phyloP scores from a whole-genome alignment of 2,888 invertebrate species.

The Clanis bilineata region DNA sequence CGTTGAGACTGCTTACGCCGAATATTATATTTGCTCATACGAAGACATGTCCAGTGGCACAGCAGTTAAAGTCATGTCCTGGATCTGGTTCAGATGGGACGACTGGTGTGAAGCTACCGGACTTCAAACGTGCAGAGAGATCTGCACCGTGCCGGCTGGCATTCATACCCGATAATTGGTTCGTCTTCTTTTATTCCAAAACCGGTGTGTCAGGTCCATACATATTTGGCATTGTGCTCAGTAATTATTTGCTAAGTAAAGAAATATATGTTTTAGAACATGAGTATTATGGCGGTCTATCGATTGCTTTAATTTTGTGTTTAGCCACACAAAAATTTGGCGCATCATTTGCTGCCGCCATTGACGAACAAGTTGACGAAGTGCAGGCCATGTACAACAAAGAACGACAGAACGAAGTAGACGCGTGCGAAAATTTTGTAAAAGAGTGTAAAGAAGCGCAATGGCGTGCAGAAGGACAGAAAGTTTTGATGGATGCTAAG shows the following conservation, averaged over 20 bases:
- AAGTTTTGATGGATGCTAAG: constrained; percentile 89
- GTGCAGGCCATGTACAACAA: constrained; percentile 75
- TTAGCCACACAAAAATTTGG: constrained; percentile 86
- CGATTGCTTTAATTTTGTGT: constrained; percentile 84
- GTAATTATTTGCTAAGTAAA: constrained; percentile 94
- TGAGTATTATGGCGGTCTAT: constrained; percentile 91
- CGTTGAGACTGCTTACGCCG: constrained; percentile 27
- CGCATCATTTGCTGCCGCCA: constrained; percentile 75
- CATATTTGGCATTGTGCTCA: constrained; percentile 87
- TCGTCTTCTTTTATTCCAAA: constrained; percentile 93
- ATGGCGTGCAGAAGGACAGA: constrained; percentile 89
- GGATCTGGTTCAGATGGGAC: constrained; percentile 18
- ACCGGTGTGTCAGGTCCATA: constrained; percentile 95
- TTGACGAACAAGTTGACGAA: constrained; percentile 88
- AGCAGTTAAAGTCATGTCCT: constrained; percentile 16
- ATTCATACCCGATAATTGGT: constrained; percentile 82
- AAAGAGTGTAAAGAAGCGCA: constrained; percentile 85
- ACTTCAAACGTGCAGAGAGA: constrained; percentile 40
- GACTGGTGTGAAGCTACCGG: neutral
- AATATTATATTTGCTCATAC: constrained; percentile 30
- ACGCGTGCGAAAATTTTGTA: constrained; percentile 74
- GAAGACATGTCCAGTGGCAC: constrained; percentile 27
- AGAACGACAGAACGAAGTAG: constrained; percentile 76
- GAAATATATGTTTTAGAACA: constrained; percentile 97
- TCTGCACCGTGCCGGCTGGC: constrained; percentile 80